Percentiles rank a stretch among this genome's conserved stretches.
phyloP scores from a whole-genome alignment of 2,113 vertebrate genomes.

The Phaetusa simplex region DNA sequence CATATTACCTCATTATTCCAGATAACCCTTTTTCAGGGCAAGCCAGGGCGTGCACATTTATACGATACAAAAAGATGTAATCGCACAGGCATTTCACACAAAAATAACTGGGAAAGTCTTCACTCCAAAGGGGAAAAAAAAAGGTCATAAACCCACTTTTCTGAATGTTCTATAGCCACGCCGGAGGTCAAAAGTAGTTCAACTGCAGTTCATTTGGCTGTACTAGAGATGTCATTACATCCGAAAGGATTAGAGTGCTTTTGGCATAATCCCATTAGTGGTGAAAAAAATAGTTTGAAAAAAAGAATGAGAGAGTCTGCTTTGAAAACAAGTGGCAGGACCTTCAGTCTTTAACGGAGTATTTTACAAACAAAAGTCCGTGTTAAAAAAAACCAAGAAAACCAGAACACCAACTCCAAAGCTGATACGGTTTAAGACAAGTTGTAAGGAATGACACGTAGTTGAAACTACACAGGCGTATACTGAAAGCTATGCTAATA shows the following conservation, averaged over 20 bases:
- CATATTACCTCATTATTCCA: background rate
- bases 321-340: background rate
- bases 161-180: background rate
- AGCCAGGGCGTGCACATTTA: background rate
- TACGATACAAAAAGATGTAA: background rate
- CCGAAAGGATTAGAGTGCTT: background rate
- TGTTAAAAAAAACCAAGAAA: background rate
- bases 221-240: background rate
- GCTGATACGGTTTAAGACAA: background rate
- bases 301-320: background rate
- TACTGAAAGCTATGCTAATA: background rate
- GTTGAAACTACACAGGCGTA: background rate
- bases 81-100: background rate
- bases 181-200: background rate
- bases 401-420: background rate
- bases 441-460: background rate
- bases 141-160: background rate
- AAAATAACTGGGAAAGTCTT: background rate
- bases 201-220: background rate
- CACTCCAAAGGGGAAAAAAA: background rate
- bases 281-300: background rate
- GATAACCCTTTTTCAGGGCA: background rate
- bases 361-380: background rate
- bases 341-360: background rate
- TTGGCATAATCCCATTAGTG: background rate